Conservation (phyloP, 2,888 invertebrate genomes). For the Hymenopus coronatus region DNA sequence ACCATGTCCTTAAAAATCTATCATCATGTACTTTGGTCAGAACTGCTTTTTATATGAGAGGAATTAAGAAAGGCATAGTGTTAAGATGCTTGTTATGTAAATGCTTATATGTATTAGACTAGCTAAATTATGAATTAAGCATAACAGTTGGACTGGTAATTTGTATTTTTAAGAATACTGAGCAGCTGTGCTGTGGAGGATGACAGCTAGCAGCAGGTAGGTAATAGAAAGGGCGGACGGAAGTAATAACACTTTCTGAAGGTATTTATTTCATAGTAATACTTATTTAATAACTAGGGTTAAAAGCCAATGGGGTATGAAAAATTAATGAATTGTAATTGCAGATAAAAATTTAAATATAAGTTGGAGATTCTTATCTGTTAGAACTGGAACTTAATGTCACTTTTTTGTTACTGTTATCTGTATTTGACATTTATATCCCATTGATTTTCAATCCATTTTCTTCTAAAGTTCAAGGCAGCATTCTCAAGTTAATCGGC, state of each 20-base stretch:
- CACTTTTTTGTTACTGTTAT: no score
- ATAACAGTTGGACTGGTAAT: constrained; percentile 11
- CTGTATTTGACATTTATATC: not conserved
- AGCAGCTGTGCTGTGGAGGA: not conserved
- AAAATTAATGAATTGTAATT: not conserved
- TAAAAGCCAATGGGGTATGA: not conserved
- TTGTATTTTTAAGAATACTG: not conserved
- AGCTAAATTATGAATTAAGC: not conserved
- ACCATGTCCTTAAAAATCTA: not conserved
- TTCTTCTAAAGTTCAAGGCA: not conserved
- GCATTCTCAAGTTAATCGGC: not conserved
- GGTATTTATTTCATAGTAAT: not conserved
- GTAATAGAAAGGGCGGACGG: constrained; percentile 12
- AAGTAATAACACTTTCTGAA: not conserved
- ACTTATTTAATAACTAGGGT: not conserved
- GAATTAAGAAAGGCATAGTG: not conserved
- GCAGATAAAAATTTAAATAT: not conserved
- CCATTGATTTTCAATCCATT: not conserved
- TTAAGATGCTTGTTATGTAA: not conserved
- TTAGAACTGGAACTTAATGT: not conserved
- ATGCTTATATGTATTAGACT: not conserved
- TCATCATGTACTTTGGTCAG: not conserved
- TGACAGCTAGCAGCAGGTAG: not conserved
- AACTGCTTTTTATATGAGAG: not conserved
- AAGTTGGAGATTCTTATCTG: not conserved